phyloP scores from a whole-genome alignment of 2,888 invertebrate genomes.

The Drosophila nr. fundita region DNA sequence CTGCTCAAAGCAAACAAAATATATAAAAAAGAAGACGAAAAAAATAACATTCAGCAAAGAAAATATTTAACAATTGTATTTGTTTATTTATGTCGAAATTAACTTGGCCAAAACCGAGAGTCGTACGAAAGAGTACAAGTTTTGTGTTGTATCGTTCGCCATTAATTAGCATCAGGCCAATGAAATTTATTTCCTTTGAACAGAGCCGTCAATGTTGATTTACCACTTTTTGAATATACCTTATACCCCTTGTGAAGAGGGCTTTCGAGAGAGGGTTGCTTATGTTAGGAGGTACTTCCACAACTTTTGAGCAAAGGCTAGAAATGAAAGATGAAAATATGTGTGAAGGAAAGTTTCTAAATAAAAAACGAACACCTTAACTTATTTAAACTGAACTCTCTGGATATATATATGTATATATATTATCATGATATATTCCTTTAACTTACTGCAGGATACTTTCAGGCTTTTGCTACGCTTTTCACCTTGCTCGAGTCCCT shows the following conservation, averaged over 20 bases:
- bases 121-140: not conserved
- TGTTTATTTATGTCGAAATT: slow-evolving; percentile 58
- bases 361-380: too few relatives aligned
- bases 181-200: slow-evolving; percentile 45
- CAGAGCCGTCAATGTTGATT: not conserved
- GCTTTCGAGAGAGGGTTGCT: not conserved
- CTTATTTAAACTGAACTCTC: too few relatives aligned
- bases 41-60: not conserved
- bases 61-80: slow-evolving; percentile 44
- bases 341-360: not conserved
- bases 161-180: slow-evolving; percentile 45
- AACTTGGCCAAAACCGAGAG: slow-evolving; percentile 35
- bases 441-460: not conserved
- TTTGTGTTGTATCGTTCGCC: slow-evolving; percentile 18
- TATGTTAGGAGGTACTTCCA: fast-evolving
- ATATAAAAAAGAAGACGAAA: slow-evolving; percentile 6
- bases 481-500: slow-evolving; percentile 29
- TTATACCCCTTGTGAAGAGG: not conserved
- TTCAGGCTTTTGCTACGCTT: not conserved
- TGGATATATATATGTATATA: too few relatives aligned
- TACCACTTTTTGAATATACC: not conserved
- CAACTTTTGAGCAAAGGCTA: not conserved
- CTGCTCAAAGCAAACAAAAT: slow-evolving; percentile 42
- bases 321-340: not conserved
- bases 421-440: too few relatives aligned